Percentiles rank a stretch among this genome's conserved stretches.
These are phyloP conservation scores for Anseranas semipalmata DNA, from an alignment of 2,113 vertebrate genomes.

Conservation along the genomic window DNA sequence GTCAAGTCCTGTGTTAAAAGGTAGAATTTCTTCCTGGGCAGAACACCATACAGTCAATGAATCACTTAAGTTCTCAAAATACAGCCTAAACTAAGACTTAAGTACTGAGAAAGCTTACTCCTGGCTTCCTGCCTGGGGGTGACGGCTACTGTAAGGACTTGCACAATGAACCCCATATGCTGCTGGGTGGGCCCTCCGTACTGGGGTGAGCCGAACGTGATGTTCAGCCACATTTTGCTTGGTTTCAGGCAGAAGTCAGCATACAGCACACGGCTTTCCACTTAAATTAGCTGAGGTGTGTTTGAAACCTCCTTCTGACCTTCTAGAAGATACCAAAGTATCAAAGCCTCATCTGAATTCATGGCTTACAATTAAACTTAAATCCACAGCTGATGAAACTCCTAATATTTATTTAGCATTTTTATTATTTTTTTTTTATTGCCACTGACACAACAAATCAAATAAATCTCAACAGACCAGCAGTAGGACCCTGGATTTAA, in stretches of 20 bases:
- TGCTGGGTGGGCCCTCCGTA: fast-evolving
- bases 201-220: fast-evolving
- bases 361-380: background rate
- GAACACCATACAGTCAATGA: background rate
- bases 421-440: background rate
- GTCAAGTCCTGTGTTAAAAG: background rate
- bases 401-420: background rate
- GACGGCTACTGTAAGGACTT: background rate
- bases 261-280: background rate
- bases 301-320: background rate
- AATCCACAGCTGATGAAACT: background rate
- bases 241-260: background rate
- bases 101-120: background rate
- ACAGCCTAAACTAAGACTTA: background rate
- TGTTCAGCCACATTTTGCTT: background rate
- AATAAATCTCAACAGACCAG: background rate
- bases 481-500: background rate
- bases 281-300: background rate
- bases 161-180: fast-evolving
- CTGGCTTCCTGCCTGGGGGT: background rate
- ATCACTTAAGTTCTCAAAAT: background rate
- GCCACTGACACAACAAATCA: background rate
- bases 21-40: background rate
- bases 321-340: background rate
- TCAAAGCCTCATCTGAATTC: background rate